Evolutionary conservation across 2,113 vertebrate genomes (phyloP).

Genomic region (Salvelinus namaycush): DNA sequence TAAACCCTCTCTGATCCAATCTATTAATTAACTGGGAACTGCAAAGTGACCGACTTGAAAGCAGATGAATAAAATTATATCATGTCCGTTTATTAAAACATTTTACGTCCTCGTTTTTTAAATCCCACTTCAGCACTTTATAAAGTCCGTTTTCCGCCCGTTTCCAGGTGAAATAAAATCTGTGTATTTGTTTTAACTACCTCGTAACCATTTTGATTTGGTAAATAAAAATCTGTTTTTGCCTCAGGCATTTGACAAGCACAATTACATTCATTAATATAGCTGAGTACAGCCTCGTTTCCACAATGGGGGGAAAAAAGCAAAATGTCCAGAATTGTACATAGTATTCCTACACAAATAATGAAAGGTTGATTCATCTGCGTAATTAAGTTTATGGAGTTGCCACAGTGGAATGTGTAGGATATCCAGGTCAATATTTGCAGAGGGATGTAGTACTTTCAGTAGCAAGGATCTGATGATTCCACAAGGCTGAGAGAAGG

Average conservation of each 20-base stretch:
- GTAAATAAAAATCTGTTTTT: constrained; percentile 34
- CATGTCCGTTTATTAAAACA: constrained; percentile 60
- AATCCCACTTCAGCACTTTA: constrained; percentile 50
- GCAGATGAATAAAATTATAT: constrained; percentile 76
- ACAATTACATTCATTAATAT: constrained; percentile 5
- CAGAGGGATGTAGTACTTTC: constrained; percentile 8
- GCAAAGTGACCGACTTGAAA: constrained; percentile 76
- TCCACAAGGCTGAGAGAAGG: background rate
- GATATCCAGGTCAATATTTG: constrained; percentile 23
- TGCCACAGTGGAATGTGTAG: constrained; percentile 21
- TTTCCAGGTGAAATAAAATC: constrained; percentile 55
- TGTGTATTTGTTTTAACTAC: constrained; percentile 50
- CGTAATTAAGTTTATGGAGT: constrained; percentile 47
- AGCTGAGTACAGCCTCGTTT: background rate
- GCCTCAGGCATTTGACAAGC: constrained; percentile 44
- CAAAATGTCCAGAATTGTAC: background rate
- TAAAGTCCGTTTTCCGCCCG: constrained; percentile 26
- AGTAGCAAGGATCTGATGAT: background rate
- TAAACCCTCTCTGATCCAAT: constrained; percentile 83
- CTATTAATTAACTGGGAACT: constrained; percentile 83
- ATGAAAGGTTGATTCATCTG: constrained; percentile 22
- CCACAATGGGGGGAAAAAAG: background rate
- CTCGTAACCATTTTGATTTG: constrained; percentile 51
- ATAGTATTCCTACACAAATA: background rate
- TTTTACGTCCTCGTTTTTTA: constrained; percentile 28